Percentiles rank a stretch among this genome's conserved stretches.
Evolutionary conservation across 2,888 invertebrate genomes (phyloP).

Genomic region (Apoda limacodes): DNA sequence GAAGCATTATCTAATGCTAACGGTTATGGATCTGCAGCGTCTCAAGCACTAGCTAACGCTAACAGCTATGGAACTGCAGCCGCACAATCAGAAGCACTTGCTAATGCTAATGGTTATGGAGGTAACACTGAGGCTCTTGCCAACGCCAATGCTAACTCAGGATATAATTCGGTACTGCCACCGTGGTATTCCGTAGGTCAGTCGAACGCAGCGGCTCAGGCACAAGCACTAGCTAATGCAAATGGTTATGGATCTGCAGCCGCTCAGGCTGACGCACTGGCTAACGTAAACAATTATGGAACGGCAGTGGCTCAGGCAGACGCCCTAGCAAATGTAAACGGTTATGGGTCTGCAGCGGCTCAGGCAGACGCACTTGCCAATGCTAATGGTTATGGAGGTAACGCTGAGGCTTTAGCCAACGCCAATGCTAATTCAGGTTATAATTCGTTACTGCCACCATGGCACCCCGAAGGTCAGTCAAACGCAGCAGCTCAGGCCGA

Average conservation of each 20-base stretch:
- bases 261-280: conserved; percentile 3
- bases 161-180: conserved; percentile 1
- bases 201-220: neutral
- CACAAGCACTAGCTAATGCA: conserved; percentile 3
- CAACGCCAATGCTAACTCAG: conserved; percentile 4
- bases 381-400: neutral
- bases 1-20: neutral
- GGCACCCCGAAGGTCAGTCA: neutral
- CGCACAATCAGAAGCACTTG: conserved; percentile 5
- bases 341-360: conserved; percentile 1
- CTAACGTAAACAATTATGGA: neutral
- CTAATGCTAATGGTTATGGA: conserved; percentile 5
- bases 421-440: conserved; percentile 6
- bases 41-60: neutral
- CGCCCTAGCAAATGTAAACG: neutral
- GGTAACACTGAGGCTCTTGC: neutral
- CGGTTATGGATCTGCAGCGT: neutral
- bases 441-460: neutral
- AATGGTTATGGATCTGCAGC: conserved; percentile 6
- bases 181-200: neutral
- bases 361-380: conserved; percentile 7
- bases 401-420: conserved; percentile 7
- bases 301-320: neutral
- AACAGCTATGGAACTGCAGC: no score
- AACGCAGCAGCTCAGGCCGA: neutral